phyloP scores from a whole-genome alignment of 2,888 invertebrate genomes.

The Tetragonula carbonaria region DNA sequence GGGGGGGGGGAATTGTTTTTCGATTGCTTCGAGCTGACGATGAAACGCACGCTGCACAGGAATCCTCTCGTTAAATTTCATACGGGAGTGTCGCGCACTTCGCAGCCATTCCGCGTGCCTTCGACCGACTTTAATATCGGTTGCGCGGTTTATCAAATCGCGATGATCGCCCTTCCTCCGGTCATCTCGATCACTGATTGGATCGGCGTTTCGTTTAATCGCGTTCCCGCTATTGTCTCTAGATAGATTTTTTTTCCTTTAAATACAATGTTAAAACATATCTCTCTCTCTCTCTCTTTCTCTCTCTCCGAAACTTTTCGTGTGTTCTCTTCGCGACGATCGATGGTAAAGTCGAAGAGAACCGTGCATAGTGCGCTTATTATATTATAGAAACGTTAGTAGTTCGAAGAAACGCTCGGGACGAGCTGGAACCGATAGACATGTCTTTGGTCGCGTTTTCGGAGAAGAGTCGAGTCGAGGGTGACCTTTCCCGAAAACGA shows the following conservation, averaged over 20 bases:
- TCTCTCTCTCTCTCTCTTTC: conserved; percentile 30
- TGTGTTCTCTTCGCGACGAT: neutral
- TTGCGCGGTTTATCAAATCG: neutral
- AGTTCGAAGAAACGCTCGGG: conserved; percentile 38
- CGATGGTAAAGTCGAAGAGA: conserved; percentile 42
- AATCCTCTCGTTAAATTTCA: conserved; percentile 1
- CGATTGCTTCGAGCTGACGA: neutral
- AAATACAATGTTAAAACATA: conserved; percentile 67
- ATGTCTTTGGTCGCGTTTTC: conserved; percentile 2
- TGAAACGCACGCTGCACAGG: neutral
- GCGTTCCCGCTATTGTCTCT: conserved; percentile 72
- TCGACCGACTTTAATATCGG: neutral
- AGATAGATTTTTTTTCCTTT: conserved; percentile 55
- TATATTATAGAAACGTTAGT: conserved; percentile 35
- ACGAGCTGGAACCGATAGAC: conserved; percentile 23
- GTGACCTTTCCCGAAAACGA: conserved; percentile 21
- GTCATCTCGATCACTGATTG: conserved; percentile 13
- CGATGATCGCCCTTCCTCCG: conserved; percentile 2
- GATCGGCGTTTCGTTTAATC: conserved; percentile 33
- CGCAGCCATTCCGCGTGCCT: neutral
- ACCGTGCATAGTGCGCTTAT: conserved; percentile 47
- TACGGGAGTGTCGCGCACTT: neutral
- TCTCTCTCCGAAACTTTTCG: conserved; percentile 38
- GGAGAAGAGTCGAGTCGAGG: neutral
- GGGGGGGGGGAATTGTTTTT: neutral